Evolutionary conservation across 2,888 invertebrate species (phyloP), one percentile per base, ranked within the genome.

Genomic region (Ernsta delagoae): DNA sequence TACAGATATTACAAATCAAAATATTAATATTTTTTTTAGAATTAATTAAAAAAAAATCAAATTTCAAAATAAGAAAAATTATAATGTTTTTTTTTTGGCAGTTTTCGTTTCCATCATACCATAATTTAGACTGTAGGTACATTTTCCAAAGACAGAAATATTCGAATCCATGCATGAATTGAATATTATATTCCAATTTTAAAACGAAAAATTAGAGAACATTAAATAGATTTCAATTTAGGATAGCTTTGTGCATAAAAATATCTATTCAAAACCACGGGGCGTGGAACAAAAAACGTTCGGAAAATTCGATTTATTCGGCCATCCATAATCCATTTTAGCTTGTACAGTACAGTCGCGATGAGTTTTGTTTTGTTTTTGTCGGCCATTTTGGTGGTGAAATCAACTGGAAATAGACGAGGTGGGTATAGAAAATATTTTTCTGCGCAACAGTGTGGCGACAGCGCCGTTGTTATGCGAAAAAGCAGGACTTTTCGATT

Each of bases 321-420:
- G 34, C 57, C 68, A 68, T 68, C 68, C 56, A 68, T 68, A 68
- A 68, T 68, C 67, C 57, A 68, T 68, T 68, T 68, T 68, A 48
- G 62, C 56, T 62, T 36, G 67, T 67, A 68, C 62, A 56, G 62
- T 68, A 68, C 62, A 48, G 62, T 68, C 68, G 39, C 16, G 62
- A 36, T 62, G 61, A 59, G 45, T 57, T 39, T 62, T 68, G 48
- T 67, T 67, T 67, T 62, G 61, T 57, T 68, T 31, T 62, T 62
- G 61, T 62, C 34, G n/a, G 31, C 31, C 56, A n/a, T 56, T 68
- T 39, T 41, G 45, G 61, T 56, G 61, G 61, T 48, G 61, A 68
- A 68, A 68, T 67, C 67, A 67, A 67, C 67, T 67, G 61, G 61
- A 67, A 67, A 67, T 67, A 31, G 56, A 43, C 56, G 39, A 36